Base-by-base conservation (phyloP, 2,888 invertebrate genomes). In the Caenorhabditis sp. region DNA sequence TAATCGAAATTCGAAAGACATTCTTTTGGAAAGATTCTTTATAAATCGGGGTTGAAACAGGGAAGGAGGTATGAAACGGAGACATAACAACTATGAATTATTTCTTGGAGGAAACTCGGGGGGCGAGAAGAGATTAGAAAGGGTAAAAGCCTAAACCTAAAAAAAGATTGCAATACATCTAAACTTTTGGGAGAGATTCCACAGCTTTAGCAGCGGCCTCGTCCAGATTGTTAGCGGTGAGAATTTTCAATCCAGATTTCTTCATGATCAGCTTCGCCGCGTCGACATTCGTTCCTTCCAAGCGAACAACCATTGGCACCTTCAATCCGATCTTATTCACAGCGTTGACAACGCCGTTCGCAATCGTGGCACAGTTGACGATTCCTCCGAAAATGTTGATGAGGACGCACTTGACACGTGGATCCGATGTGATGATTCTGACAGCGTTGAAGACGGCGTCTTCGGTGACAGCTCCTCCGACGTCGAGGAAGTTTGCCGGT, bases 331-430 rank as follows among this genome's bases (percentile, higher is more conserved):
- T 95, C 73, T 95, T 95, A 92, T 95, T 95, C 87, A 95, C 95
- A 2, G 98, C 98, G 80, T 95, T 95, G 5, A 98, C 95, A 88
- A 99, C 96, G 54, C 99, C 99, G 91, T 95, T 96, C 0, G 99
- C 99, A 90, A 99, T 96, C 0, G 96, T 97, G 6, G 95, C 96
- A 93, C 99, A 99, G 93, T 99, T 97, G 0, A 99, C 98, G 92
- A 99, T 99, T 74, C 99, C 97, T 87, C 97, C 99, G 94, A 99
- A 99, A 2, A 99, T 97, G 94, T 99, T 99, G 0, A 99, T 97
- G 83, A 99, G 94, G 89, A 99, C 96, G 8, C 96, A 95, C 92
- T 97, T 96, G 0, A 99, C 98, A 93, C 94, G 89, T 82, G 89
- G 90, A 94, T 95, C 95, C 86, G 94, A 94, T 31, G 96, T 95